Conservation (phyloP, 2,888 invertebrate genomes). For the Synanthedon tipuliformis region DNA sequence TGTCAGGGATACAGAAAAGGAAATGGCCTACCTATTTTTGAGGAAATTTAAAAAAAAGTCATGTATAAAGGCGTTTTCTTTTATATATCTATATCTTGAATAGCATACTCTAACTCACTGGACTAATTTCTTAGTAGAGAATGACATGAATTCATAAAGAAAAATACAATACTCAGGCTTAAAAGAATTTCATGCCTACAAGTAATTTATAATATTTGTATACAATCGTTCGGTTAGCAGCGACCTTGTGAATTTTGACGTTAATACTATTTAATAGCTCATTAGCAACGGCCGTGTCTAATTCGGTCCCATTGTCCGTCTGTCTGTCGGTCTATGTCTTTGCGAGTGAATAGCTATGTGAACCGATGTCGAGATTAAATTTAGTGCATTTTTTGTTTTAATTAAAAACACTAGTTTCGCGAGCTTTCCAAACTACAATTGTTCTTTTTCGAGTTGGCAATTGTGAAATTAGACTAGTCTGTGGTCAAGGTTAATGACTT, state of each 20-base stretch:
- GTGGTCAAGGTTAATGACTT: background rate
- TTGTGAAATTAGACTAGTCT: background rate
- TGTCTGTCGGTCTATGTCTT: constrained; percentile 4
- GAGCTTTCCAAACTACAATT: background rate
- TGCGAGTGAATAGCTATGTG: background rate
- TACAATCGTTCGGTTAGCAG: background rate
- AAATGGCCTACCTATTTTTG: no score
- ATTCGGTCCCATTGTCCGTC: constrained; percentile 20
- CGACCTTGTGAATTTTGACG: background rate
- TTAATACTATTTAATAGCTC: background rate
- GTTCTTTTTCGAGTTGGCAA: background rate
- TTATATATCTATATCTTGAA: no score
- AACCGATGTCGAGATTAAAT: constrained; percentile 5
- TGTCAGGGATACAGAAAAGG: no score
- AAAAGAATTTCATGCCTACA: no score
- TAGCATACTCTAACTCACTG: no score
- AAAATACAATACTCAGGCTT: no score
- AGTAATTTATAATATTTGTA: background rate
- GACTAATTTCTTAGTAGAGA: no score
- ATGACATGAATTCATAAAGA: no score
- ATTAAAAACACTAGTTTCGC: background rate
- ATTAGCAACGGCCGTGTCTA: constrained; percentile 12
- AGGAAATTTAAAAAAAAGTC: no score
- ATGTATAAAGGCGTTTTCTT: no score
- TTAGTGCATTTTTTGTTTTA: constrained; percentile 3